Conservation (phyloP, 2,113 vertebrate genomes). For the Ammodytes dubius region DNA sequence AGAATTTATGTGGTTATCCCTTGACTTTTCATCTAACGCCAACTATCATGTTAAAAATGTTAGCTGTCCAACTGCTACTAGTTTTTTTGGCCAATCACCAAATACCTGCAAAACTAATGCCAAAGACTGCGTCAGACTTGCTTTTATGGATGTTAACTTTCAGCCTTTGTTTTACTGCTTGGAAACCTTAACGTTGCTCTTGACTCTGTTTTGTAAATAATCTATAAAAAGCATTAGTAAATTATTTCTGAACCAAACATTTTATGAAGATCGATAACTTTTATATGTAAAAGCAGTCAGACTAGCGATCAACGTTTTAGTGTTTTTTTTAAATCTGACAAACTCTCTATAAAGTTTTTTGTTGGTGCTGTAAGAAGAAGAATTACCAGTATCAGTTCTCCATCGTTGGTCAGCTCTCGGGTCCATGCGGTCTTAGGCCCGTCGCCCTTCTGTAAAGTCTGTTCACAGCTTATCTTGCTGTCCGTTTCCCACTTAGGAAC, state of each 20-base stretch:
- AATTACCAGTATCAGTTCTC: conserved; percentile 91
- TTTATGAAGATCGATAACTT: not conserved
- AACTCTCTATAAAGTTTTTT: not conserved
- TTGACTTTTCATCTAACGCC: too few relatives aligned
- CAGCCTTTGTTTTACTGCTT: not conserved
- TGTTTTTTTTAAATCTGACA: not conserved
- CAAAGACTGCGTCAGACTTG: not conserved
- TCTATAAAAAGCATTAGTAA: not conserved
- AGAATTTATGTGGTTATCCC: too few relatives aligned
- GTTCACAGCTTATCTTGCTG: conserved; percentile 92
- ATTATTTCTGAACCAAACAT: not conserved
- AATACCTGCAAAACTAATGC: not conserved
- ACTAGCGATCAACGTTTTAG: not conserved
- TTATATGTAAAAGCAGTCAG: not conserved
- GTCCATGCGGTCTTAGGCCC: conserved; percentile 92
- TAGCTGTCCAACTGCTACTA: too few relatives aligned
- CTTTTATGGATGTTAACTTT: not conserved
- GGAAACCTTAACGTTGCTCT: not conserved
- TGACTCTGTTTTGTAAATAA: not conserved
- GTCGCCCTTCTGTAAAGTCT: conserved; percentile 91
- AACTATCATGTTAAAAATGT: too few relatives aligned
- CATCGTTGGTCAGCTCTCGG: conserved; percentile 91
- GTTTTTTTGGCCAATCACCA: not conserved
- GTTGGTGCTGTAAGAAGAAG: not conserved
- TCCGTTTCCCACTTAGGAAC: conserved; percentile 91